A percentile compares a stretch with the other conserved stretches of the same genome.
Evolutionary conservation across 1,140 invertebrate species (phyloP).

Genomic region (Drosophila ohnishii): DNA sequence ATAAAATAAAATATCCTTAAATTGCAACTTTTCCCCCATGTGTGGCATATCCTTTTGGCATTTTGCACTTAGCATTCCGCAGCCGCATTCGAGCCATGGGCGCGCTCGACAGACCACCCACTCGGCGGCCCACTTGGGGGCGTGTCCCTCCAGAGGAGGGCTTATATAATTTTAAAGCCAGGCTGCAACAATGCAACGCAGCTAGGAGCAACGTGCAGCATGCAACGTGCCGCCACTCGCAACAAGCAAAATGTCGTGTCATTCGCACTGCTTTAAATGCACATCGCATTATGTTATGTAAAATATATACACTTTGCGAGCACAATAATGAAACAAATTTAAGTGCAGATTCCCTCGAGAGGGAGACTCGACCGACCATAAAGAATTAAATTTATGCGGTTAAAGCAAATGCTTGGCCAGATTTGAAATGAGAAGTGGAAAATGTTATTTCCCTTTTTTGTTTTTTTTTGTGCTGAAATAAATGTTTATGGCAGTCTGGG

Average conservation of each 20-base stretch:
- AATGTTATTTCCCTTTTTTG: neutral
- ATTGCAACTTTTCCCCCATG: neutral
- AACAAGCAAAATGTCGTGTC: constrained; percentile 8
- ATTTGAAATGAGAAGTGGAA: constrained; percentile 12
- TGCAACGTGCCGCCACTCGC: constrained; percentile 11
- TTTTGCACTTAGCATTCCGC: constrained; percentile 41
- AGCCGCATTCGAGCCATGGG: constrained; percentile 36
- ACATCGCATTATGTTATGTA: constrained; percentile 49
- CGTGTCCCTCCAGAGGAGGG: constrained; percentile 18
- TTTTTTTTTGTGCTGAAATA: constrained; percentile 14
- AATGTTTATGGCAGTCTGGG: constrained; percentile 18
- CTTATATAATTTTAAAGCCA: constrained; percentile 75
- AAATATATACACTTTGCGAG: constrained; percentile 4
- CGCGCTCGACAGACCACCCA: constrained; percentile 52
- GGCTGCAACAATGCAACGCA: constrained; percentile 3
- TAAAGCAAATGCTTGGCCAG: constrained; percentile 20
- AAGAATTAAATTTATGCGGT: constrained; percentile 29
- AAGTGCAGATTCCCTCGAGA: constrained; percentile 30
- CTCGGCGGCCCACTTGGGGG: constrained; percentile 30
- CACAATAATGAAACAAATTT: constrained; percentile 35
- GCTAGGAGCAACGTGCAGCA: neutral
- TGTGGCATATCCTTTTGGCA: constrained; percentile 13
- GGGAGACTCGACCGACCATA: constrained; percentile 2
- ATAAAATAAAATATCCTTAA: neutral
- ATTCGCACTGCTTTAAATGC: constrained; percentile 53